Evolutionary conservation across 2,888 invertebrate species (phyloP).

Genomic region (Colostygia pectinataria): DNA sequence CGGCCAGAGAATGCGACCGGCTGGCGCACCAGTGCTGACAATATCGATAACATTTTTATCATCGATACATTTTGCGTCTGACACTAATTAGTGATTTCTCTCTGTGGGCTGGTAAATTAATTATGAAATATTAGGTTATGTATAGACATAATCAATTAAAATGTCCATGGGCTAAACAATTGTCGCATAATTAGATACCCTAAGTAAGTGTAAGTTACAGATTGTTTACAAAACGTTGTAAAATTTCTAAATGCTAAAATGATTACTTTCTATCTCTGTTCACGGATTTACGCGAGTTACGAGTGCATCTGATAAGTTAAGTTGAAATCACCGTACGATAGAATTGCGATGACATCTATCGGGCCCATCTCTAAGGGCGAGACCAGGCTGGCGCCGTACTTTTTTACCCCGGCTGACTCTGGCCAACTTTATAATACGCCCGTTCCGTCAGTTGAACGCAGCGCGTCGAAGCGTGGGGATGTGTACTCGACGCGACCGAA

Average conservation of each 20-base stretch:
- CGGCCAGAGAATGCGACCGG: constrained; percentile 76
- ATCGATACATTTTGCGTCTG: constrained; percentile 24
- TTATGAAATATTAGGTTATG: too few species aligned
- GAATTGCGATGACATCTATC: constrained; percentile 49
- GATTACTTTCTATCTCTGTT: too few species aligned
- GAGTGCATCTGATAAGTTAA: too few species aligned
- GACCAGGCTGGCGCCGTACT: constrained; percentile 79
- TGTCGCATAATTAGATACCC: too few species aligned
- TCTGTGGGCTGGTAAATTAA: neutral
- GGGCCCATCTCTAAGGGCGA: constrained; percentile 78
- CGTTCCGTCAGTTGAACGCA: constrained; percentile 64
- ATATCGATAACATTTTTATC: constrained; percentile 32
- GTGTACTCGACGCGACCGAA: constrained; percentile 40
- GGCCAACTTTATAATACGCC: constrained; percentile 60
- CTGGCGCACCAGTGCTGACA: constrained; percentile 72
- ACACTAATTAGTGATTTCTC: neutral
- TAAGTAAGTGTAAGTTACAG: too few species aligned
- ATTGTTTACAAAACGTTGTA: too few species aligned
- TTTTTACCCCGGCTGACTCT: constrained; percentile 71
- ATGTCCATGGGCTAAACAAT: too few species aligned
- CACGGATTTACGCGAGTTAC: too few species aligned
- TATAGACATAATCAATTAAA: too few species aligned
- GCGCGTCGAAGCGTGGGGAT: constrained; percentile 49
- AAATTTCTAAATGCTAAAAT: too few species aligned
- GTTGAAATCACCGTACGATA: constrained; percentile 49